A percentile compares a stretch with the other conserved stretches of the same genome.
Conservation (phyloP, 1,140 invertebrate genomes). For the Dendroctonus valens region DNA sequence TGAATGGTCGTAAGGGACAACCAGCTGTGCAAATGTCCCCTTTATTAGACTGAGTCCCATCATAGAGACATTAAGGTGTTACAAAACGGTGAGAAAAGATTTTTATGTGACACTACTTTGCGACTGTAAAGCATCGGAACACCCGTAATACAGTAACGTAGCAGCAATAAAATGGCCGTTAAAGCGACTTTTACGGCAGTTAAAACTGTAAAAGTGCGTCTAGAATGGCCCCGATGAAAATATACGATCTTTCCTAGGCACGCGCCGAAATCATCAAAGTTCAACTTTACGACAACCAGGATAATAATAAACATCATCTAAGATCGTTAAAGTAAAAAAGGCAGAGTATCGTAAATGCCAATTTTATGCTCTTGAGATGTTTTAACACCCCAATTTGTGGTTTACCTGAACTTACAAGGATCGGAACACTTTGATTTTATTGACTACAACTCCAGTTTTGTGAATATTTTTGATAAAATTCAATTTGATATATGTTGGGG, state of each 20-base stretch:
- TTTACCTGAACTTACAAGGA: slow-evolving; percentile 10
- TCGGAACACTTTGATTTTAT: too few relatives aligned
- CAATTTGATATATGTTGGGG: too few relatives aligned
- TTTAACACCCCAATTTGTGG: slow-evolving; percentile 27
- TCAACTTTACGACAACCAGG: slow-evolving; percentile 44
- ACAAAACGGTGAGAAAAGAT: slow-evolving; percentile 30
- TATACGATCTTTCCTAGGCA: slow-evolving; percentile 46
- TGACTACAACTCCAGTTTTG: too few relatives aligned
- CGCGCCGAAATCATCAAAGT: slow-evolving; percentile 46
- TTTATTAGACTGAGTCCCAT: slow-evolving; percentile 17
- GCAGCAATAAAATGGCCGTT: slow-evolving; percentile 49
- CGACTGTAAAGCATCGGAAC: slow-evolving; percentile 36
- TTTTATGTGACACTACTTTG: slow-evolving; percentile 42
- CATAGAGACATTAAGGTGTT: slow-evolving; percentile 27
- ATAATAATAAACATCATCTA: slow-evolving; percentile 50
- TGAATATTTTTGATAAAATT: too few relatives aligned
- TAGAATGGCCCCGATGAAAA: slow-evolving; percentile 46
- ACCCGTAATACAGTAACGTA: slow-evolving; percentile 40
- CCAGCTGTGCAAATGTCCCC: slow-evolving; percentile 21
- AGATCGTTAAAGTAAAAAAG: slow-evolving; percentile 44
- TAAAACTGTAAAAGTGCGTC: slow-evolving; percentile 51
- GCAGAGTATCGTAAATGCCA: slow-evolving; percentile 43
- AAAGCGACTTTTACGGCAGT: slow-evolving; percentile 50
- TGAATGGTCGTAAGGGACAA: slow-evolving; percentile 6
- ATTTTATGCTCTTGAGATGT: slow-evolving; percentile 42